Percentiles rank a stretch among this genome's conserved stretches.
phyloP scores from a whole-genome alignment of 1,140 invertebrate genomes.

The Copidosoma floridanum region DNA sequence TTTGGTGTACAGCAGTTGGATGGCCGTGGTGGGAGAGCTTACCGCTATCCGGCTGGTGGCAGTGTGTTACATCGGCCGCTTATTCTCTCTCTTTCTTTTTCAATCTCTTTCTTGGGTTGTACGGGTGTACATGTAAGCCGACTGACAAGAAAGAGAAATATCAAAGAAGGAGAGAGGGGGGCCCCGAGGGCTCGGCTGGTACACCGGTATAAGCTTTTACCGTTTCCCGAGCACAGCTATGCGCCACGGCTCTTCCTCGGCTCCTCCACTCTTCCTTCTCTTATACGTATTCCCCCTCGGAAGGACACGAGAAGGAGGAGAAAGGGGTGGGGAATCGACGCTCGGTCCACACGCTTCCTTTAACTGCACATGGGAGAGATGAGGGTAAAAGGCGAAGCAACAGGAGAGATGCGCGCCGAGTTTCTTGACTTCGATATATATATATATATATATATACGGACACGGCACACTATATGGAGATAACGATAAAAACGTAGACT shows the following conservation, averaged over 20 bases:
- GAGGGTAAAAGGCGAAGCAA: background rate
- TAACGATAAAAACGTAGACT: too few relatives aligned
- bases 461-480: too few relatives aligned
- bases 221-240: slow-evolving; percentile 35
- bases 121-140: background rate
- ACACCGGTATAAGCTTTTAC: slow-evolving; percentile 48
- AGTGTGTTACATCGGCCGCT: slow-evolving; percentile 42
- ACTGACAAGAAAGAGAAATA: too few relatives aligned
- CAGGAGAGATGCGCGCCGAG: too few relatives aligned
- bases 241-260: slow-evolving; percentile 29
- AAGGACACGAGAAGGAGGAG: slow-evolving; percentile 17
- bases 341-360: slow-evolving; percentile 34
- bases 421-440: too few relatives aligned
- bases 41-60: slow-evolving; percentile 44
- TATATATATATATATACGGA: too few relatives aligned
- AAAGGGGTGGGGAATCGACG: slow-evolving; percentile 2
- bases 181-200: slow-evolving; percentile 37
- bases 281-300: too few relatives aligned
- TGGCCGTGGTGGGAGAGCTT: slow-evolving; percentile 40
- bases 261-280: slow-evolving; percentile 5
- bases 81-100: slow-evolving; percentile 20
- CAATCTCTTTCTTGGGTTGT: slow-evolving; percentile 3
- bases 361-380: slow-evolving; percentile 26
- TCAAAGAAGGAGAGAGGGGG: background rate
- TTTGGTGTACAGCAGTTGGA: too few relatives aligned